These are phyloP conservation scores for Cebus imitator DNA, from an alignment of 2,113 vertebrate species.

Conservation along the genomic window DNA sequence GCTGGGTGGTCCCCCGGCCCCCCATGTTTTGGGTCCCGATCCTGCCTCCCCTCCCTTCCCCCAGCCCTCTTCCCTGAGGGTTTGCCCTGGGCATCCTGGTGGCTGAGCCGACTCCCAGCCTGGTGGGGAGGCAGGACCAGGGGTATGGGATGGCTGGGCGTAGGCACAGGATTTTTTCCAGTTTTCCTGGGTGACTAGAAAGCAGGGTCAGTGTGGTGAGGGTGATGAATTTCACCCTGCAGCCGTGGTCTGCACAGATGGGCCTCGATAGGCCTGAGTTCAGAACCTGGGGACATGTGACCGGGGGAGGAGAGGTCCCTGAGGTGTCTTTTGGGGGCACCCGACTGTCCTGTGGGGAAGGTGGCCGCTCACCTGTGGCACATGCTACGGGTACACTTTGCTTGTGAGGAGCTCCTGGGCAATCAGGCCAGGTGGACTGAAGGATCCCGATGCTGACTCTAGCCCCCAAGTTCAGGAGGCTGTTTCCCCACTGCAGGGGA, in stretches of 20 bases:
- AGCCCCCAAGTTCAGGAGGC: rapidly evolving
- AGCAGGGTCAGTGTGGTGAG: too few relatives aligned
- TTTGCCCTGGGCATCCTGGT: neutral
- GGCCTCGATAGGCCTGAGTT: neutral
- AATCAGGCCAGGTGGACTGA: rapidly evolving
- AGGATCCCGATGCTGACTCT: rapidly evolving
- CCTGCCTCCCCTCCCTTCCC: neutral
- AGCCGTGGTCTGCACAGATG: neutral
- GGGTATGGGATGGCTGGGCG: neutral
- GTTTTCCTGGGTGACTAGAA: neutral
- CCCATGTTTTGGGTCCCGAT: rapidly evolving
- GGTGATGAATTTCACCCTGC: neutral
- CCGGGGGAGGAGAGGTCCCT: neutral
- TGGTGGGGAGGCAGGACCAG: neutral
- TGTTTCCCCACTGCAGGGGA: neutral
- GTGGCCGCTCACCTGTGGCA: rapidly evolving
- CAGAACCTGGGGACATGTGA: rapidly evolving
- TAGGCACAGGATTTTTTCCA: neutral
- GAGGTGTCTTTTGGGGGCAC: neutral
- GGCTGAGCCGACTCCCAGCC: too few relatives aligned
- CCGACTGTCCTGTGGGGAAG: neutral
- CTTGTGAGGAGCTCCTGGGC: neutral
- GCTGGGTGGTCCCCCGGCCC: too few relatives aligned
- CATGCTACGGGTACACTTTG: rapidly evolving
- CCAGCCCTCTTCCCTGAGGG: neutral